Evolutionary conservation across 2,113 vertebrate species (phyloP).

Genomic region (Heterocephalus glaber): DNA sequence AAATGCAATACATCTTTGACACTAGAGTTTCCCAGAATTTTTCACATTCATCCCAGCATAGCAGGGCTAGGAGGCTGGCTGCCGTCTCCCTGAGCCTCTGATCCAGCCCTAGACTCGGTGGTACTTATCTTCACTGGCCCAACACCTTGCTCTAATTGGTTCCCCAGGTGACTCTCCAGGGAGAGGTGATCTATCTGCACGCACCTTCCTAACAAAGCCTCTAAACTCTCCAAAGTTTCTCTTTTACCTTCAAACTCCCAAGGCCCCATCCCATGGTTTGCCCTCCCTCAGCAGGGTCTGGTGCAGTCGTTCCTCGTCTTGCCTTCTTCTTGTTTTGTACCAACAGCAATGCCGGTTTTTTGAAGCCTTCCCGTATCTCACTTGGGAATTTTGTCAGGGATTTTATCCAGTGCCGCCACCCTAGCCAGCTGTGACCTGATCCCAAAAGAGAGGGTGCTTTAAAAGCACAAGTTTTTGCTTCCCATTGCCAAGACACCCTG

Average conservation of each 20-base stretch:
- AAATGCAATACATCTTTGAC: neutral
- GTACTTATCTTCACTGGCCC: neutral
- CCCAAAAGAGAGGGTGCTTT: neutral
- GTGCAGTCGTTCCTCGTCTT: neutral
- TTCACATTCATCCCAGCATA: neutral
- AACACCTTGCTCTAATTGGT: neutral
- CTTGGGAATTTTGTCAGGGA: neutral
- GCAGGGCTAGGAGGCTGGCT: neutral
- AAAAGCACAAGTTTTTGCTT: neutral
- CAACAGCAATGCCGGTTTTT: neutral
- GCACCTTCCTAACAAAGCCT: slow-evolving; percentile 8
- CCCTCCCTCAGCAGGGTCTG: neutral
- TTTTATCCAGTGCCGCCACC: neutral
- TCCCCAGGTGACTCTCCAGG: slow-evolving; percentile 29
- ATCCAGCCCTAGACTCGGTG: neutral
- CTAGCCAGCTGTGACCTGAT: neutral
- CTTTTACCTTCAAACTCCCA: slow-evolving; percentile 51
- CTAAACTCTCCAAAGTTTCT: slow-evolving; percentile 16
- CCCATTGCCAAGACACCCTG: neutral
- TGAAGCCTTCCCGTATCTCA: neutral
- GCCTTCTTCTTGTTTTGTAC: neutral
- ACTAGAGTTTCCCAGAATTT: neutral
- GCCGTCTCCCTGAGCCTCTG: neutral
- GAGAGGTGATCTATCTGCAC: neutral
- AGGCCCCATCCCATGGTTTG: neutral